These are phyloP conservation scores for Archivesica marissinica DNA, from an alignment of 1,140 invertebrate genomes.

Conservation along the genomic window DNA sequence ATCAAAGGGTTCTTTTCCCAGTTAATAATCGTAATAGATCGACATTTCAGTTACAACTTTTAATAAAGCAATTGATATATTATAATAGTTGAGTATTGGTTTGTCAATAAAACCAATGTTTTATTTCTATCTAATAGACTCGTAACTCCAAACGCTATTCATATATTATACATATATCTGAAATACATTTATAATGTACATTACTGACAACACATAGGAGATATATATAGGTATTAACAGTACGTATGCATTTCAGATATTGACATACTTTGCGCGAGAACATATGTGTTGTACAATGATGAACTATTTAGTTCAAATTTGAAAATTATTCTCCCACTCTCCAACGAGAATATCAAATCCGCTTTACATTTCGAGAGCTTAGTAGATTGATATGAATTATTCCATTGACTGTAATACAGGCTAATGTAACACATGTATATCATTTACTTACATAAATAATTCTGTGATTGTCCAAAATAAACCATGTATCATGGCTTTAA, in stretches of 20 bases:
- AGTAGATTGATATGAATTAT: too few relatives aligned
- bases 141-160: neutral
- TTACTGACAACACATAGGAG: too few relatives aligned
- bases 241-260: neutral
- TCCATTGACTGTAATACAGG: too few relatives aligned
- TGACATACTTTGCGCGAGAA: neutral
- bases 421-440: too few relatives aligned
- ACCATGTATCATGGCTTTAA: conserved; percentile 39
- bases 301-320: too few relatives aligned
- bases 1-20: neutral
- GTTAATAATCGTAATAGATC: neutral
- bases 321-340: neutral
- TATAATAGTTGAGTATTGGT: neutral
- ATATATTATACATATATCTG: neutral
- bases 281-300: too few relatives aligned
- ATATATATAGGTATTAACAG: too few relatives aligned
- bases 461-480: conserved; percentile 31
- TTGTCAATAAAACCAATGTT: neutral
- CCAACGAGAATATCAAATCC: neutral
- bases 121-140: too few relatives aligned
- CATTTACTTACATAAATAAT: conserved; percentile 35
- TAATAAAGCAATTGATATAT: neutral
- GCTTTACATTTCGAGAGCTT: neutral
- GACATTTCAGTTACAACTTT: neutral
- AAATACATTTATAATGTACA: neutral